A percentile compares a stretch with the other conserved stretches of the same genome.
phyloP scores from a whole-genome alignment of 1,140 invertebrate species.

The Coptotermes formosanus region DNA sequence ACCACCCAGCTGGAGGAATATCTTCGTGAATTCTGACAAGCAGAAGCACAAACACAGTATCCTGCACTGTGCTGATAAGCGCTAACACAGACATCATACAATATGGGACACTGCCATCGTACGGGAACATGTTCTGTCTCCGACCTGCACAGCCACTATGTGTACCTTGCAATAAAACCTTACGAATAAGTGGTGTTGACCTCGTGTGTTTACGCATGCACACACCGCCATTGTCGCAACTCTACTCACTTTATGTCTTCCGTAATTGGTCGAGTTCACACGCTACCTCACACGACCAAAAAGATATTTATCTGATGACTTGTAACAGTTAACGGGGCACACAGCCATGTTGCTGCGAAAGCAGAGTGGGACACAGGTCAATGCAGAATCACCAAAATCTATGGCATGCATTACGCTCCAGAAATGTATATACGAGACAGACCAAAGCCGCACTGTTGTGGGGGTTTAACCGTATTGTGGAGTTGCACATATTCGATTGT shows the following conservation, averaged over 20 bases:
- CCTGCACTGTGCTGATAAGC: too few species aligned
- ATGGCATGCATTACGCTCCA: too few species aligned
- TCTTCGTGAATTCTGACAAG: too few species aligned
- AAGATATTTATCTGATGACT: background rate
- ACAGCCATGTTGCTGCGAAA: too few species aligned
- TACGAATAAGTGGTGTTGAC: background rate
- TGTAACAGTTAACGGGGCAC: background rate
- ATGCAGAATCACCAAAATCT: background rate
- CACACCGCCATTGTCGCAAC: background rate
- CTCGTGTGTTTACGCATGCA: background rate
- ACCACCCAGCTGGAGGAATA: too few species aligned
- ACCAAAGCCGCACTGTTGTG: too few species aligned
- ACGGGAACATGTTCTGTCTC: background rate
- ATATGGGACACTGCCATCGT: background rate
- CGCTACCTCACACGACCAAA: background rate
- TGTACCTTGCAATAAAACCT: background rate
- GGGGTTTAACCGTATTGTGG: too few species aligned
- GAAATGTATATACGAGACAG: too few species aligned
- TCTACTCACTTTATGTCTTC: background rate
- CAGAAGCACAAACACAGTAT: too few species aligned
- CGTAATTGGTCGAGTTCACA: background rate
- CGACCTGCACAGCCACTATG: background rate
- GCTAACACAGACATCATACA: background rate
- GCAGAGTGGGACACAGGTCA: background rate
- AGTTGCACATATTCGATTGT: too few species aligned